Base-by-base conservation (phyloP, 2,888 invertebrate genomes). In the Tortricodes alternella region DNA sequence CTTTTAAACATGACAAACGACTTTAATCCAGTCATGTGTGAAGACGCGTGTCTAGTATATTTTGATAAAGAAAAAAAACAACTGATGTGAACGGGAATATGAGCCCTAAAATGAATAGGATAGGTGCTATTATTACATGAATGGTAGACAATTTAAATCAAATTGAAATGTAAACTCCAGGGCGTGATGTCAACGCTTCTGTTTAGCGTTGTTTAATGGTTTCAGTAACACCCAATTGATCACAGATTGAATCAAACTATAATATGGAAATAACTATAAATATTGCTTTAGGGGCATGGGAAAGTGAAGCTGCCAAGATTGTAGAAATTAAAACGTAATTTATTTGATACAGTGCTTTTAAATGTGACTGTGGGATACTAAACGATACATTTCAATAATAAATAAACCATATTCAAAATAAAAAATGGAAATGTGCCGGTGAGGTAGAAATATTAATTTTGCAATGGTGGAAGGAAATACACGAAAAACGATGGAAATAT, bases 221-320 rank as follows among this genome's bases (percentile, higher is more conserved):
- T 86, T 86, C 68, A 73, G 80, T 86, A 85, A 89, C 88, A 89
- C 76, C 78, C 86, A 85, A 89, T 89, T 89, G 84, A 85, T 80
- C 76, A 78, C 78, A 86, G 83, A 80, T 86, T 80, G 70, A 60
- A 68, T 76, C 77, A 80, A 76, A 68, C 44, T 65, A 68, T 61
- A 64, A 64, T 70, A 70, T 70, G 68, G 64, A 70, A 69, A 66
- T 62, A 64, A 62, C 74, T 66, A 74, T 83, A 81, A 78, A 78
- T 78, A 71, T 73, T 58, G 41, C n/a, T 23, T 60, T 63, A 71
- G 73, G 74, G 78, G 79, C 73, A 76, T 77, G 75, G 72, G 74
- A 81, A 78, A 68, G 65, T 62, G 67, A 70, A 59, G 62, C 32
- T 27, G 67, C 67, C 79, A 74, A 76, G 82, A 72, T 70, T 62